Conservation (phyloP, 2,113 vertebrate species). For the Pongo abelii region DNA sequence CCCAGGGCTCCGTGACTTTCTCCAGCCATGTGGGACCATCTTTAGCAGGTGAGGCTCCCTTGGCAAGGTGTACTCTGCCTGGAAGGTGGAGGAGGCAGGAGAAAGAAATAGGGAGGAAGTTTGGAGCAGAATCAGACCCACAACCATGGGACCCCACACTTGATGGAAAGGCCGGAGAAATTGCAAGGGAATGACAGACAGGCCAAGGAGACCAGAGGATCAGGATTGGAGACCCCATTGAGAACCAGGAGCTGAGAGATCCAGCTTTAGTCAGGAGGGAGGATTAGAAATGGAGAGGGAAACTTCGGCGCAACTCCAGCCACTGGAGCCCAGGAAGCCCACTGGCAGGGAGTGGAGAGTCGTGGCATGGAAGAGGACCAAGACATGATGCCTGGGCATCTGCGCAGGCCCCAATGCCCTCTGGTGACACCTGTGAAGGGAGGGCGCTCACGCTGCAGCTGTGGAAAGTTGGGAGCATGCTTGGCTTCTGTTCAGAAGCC, state of each 20-base stretch:
- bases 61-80: too few species aligned
- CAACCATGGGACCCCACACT: background rate
- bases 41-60: background rate
- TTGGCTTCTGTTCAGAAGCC: background rate
- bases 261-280: background rate
- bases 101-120: background rate
- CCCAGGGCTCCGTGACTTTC: accelerated
- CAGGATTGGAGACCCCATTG: background rate
- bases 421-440: background rate
- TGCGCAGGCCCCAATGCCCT: background rate
- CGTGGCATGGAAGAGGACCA: too few species aligned
- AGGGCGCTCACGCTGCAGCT: accelerated
- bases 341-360: background rate
- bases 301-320: background rate
- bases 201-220: background rate
- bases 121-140: background rate
- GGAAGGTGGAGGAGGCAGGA: background rate
- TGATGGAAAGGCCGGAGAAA: background rate
- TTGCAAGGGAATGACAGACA: background rate
- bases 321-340: background rate
- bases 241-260: background rate
- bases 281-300: background rate
- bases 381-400: background rate
- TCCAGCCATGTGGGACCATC: background rate
- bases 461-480: background rate